Conservation (phyloP, 2,113 vertebrate genomes). For the Triplophysa rosa region DNA sequence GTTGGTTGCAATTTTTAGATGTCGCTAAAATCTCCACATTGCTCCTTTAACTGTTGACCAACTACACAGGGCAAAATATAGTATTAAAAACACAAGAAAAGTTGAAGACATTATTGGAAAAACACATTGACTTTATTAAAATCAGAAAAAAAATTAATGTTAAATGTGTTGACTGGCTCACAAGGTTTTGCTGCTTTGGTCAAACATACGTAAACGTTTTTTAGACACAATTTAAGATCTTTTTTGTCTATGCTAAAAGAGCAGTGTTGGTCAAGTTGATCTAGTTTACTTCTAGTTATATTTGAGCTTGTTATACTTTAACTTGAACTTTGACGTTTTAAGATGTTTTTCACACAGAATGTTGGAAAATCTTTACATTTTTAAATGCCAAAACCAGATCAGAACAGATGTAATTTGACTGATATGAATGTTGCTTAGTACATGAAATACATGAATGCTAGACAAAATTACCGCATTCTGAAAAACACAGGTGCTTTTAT, state of each 20-base stretch:
- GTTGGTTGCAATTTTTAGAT: too few relatives aligned
- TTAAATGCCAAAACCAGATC: background rate
- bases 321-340: too few relatives aligned
- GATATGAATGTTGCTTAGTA: background rate
- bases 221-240: too few relatives aligned
- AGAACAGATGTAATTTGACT: background rate
- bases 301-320: too few relatives aligned
- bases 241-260: too few relatives aligned
- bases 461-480: background rate
- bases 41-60: too few relatives aligned
- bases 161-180: background rate
- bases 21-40: too few relatives aligned
- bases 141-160: slow-evolving; percentile 3
- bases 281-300: too few relatives aligned
- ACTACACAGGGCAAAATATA: too few relatives aligned
- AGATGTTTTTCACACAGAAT: background rate
- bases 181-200: background rate
- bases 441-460: background rate
- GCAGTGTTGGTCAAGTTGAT: too few relatives aligned
- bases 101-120: background rate
- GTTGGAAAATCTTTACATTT: background rate
- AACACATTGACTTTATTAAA: slow-evolving; percentile 30
- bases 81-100: slow-evolving; percentile 3
- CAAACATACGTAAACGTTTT: background rate
- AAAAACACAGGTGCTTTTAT: background rate